These are phyloP conservation scores for Athene cunicularia DNA, from an alignment of 2,113 vertebrate species.

Conservation along the genomic window DNA sequence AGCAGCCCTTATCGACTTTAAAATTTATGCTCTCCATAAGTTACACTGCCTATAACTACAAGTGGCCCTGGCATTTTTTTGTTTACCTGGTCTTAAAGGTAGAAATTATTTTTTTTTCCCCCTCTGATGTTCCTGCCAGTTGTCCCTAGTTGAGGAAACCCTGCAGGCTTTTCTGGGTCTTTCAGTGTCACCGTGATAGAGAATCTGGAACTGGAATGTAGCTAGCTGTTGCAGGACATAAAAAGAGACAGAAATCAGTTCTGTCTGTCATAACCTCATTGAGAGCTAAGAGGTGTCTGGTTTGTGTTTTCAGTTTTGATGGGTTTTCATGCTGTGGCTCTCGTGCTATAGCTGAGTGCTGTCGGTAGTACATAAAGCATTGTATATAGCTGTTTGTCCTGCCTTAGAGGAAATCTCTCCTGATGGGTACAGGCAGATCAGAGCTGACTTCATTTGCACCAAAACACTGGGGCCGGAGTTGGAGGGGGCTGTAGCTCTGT, in stretches of 20 bases:
- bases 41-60: background rate
- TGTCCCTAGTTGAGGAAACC: background rate
- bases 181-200: background rate
- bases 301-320: background rate
- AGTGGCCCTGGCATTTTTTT: background rate
- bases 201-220: background rate
- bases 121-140: background rate
- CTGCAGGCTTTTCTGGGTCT: background rate
- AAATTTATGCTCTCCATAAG: background rate
- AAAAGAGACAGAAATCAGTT: background rate
- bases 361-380: background rate
- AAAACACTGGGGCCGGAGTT: background rate
- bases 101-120: background rate
- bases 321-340: background rate
- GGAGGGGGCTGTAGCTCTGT: background rate
- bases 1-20: background rate
- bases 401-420: background rate
- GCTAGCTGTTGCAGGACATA: background rate
- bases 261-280: background rate
- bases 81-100: background rate
- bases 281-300: background rate
- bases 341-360: background rate
- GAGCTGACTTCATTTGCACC: background rate
- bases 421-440: background rate
- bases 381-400: background rate